Base-by-base conservation (phyloP, 1,140 invertebrate species). In the Conus betulinus region DNA sequence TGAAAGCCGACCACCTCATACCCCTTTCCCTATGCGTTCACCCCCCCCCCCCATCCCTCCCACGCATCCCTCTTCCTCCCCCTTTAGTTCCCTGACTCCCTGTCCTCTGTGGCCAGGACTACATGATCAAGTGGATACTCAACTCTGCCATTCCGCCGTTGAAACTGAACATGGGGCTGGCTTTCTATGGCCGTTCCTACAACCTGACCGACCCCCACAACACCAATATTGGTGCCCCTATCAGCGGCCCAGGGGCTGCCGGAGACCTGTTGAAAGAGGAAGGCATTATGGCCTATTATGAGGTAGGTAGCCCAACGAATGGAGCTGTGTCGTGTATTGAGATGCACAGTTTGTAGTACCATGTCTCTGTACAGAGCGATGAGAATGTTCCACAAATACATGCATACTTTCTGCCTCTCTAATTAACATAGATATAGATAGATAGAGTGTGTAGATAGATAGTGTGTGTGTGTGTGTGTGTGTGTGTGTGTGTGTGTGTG, bases 151-250 rank as follows among this genome's bases (percentile, higher is more conserved):
- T 98, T 10, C 98, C 99, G 0, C 98, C 98, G 93, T 97, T 98
- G 91, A 99, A 99, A 95, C 96, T 99, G 82, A 97, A 99, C 87
- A 98, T 99, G 93, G 98, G 99, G 90, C 98, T 99, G 97, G 97
- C 98, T 6, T 67, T 92, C 39, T 94, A 93, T 85, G 93, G 92
- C 7, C 79, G 90, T 0, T 79, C 90, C 8, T 93, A 93, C 78
- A 92, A 90, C 10, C 84, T 93, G 79, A 78, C 86, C 23, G 87
- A 90, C 55, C 51, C 87, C 11, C 79, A 89, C 52, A 79, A 90
- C 53, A 71, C 82, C 6, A 51, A 63, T 5, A 57, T 92, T 8
- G 91, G 91, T 8, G 89, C 89, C 8, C 88, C 90, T 25, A 84
- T 90, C 3, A 84, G 67, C 23, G 92, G 93, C 17, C 85, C 88